These are phyloP conservation scores for Hypocryptadius cinnamomeus DNA, from an alignment of 2,113 vertebrate species.

Conservation along the genomic window DNA sequence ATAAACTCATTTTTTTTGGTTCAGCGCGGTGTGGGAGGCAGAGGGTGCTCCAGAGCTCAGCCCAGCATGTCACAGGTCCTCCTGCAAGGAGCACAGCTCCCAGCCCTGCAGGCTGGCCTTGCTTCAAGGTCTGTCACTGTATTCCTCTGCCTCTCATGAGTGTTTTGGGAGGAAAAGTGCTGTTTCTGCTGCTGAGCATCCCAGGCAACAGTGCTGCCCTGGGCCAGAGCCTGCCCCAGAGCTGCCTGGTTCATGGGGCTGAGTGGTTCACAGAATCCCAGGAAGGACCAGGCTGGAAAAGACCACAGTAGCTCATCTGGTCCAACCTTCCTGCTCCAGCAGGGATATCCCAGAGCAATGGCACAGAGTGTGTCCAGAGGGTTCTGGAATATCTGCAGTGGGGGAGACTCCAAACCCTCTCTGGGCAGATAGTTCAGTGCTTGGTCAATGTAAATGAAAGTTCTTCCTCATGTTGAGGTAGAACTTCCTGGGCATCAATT, in stretches of 20 bases:
- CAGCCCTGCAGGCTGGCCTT: neutral
- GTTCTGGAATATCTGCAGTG: neutral
- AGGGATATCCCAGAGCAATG: neutral
- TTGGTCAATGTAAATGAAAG: neutral
- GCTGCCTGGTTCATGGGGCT: neutral
- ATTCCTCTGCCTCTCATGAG: neutral
- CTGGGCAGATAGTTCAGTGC: neutral
- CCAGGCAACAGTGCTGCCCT: neutral
- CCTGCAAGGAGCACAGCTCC: neutral
- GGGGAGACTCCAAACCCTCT: neutral
- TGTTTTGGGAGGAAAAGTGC: neutral
- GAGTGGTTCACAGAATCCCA: neutral
- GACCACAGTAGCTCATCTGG: neutral
- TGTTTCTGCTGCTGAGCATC: neutral
- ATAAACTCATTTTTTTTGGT: neutral
- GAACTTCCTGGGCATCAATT: neutral
- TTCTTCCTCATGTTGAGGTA: neutral
- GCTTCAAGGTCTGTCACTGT: neutral
- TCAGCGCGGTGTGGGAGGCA: neutral
- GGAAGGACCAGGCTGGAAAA: neutral
- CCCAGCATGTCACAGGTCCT: accelerated
- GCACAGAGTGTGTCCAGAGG: neutral
- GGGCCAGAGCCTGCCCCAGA: neutral
- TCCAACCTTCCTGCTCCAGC: neutral
- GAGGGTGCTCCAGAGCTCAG: neutral